Percentiles rank a stretch among this genome's conserved stretches.
Conservation (phyloP, 2,888 invertebrate species). For the Formica aserva region DNA sequence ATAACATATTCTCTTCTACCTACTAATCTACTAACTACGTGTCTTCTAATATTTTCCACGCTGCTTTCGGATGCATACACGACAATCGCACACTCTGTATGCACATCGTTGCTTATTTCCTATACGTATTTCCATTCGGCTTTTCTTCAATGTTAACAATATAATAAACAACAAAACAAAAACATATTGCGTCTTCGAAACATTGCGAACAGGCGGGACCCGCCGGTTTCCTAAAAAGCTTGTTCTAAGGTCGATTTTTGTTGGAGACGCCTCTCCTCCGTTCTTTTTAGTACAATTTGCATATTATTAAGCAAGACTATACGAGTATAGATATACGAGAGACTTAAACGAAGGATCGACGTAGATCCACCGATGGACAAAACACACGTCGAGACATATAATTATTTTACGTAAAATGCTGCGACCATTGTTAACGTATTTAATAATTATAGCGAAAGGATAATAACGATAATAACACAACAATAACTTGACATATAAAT, state of each 20-base stretch:
- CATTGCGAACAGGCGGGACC: slow-evolving; percentile 92
- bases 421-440: slow-evolving; percentile 88
- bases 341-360: slow-evolving; percentile 59
- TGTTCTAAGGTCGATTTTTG: slow-evolving; percentile 90
- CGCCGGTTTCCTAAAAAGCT: slow-evolving; percentile 97
- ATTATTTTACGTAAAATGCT: slow-evolving; percentile 88
- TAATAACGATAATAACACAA: slow-evolving; percentile 85
- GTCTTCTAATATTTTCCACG: slow-evolving; percentile 71
- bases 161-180: slow-evolving; percentile 16
- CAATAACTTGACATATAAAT: slow-evolving; percentile 78
- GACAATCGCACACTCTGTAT: slow-evolving; percentile 41
- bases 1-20: slow-evolving; percentile 5
- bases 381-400: slow-evolving; percentile 72
- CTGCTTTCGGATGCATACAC: slow-evolving; percentile 66
- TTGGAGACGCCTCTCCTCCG: slow-evolving; percentile 82
- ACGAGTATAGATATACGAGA: slow-evolving; percentile 56
- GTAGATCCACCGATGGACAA: slow-evolving; percentile 63
- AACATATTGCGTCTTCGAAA: slow-evolving; percentile 44
- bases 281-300: slow-evolving; percentile 85
- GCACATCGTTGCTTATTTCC: slow-evolving; percentile 21
- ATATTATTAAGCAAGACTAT: slow-evolving; percentile 76
- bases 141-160: not conserved
- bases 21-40: slow-evolving; percentile 67
- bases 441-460: slow-evolving; percentile 86
- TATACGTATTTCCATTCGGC: slow-evolving; percentile 24